phyloP scores from a whole-genome alignment of 2,888 invertebrate genomes.

The Lochmaea capreae region DNA sequence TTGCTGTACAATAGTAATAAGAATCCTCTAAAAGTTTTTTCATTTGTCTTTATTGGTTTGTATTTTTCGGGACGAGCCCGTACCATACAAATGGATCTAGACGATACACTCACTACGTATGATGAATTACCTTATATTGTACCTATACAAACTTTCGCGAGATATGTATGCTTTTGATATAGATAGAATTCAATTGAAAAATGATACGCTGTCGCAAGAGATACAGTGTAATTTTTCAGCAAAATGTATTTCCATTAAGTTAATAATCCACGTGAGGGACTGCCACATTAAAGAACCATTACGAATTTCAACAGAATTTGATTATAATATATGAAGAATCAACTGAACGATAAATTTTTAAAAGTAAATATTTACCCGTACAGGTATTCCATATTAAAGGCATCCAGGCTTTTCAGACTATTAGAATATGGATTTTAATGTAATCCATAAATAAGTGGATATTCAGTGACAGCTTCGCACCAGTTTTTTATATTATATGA shows the following conservation, averaged over 20 bases:
- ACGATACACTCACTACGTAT: slow-evolving; percentile 24
- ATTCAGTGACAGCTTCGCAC: too few species aligned
- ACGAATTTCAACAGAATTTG: slow-evolving; percentile 5
- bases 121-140: slow-evolving; percentile 29
- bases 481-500: too few species aligned
- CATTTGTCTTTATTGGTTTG: background rate
- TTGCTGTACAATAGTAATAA: background rate
- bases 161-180: slow-evolving; percentile 28
- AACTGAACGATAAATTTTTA: background rate
- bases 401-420: too few species aligned
- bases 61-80: slow-evolving; percentile 6
- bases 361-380: background rate
- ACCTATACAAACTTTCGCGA: slow-evolving; percentile 22
- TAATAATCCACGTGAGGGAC: slow-evolving; percentile 19
- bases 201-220: slow-evolving; percentile 19
- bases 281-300: slow-evolving; percentile 18
- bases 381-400: background rate
- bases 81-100: slow-evolving; percentile 19
- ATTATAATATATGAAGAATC: background rate
- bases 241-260: slow-evolving; percentile 27
- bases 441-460: too few species aligned
- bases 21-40: background rate
- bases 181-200: slow-evolving; percentile 30
- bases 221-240: slow-evolving; percentile 22
- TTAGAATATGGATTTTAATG: too few species aligned